A percentile compares a stretch with the other conserved stretches of the same genome.
These are phyloP conservation scores for Zygothrica quintamaculata DNA, from an alignment of 2,888 invertebrate species.

Conservation along the genomic window DNA sequence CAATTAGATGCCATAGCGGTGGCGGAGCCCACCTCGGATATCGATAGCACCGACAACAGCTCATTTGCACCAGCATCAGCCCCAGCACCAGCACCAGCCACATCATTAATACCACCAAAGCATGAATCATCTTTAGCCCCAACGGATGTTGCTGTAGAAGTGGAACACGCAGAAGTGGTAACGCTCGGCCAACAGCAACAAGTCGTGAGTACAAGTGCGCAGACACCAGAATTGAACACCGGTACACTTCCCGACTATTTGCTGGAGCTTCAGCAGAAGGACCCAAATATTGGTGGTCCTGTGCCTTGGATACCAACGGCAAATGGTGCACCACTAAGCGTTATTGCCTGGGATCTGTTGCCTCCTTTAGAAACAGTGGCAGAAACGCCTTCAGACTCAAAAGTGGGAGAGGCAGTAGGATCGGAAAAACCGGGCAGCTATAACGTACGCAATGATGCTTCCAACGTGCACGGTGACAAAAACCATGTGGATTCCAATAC, in stretches of 20 bases:
- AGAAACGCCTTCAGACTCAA: conserved; percentile 56
- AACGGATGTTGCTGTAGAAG: conserved; percentile 70
- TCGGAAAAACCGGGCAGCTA: conserved; percentile 60
- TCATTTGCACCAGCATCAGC: conserved; percentile 56
- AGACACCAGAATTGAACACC: conserved; percentile 29
- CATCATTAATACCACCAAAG: conserved; percentile 72
- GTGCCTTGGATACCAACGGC: conserved; percentile 72
- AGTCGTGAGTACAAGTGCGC: conserved; percentile 48
- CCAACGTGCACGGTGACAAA: conserved; percentile 66
- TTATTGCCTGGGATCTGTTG: conserved; percentile 83
- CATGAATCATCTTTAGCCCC: conserved; percentile 54
- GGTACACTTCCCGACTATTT: conserved; percentile 74
- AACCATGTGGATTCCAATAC: conserved; percentile 66
- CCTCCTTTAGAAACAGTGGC: conserved; percentile 59
- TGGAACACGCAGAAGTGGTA: conserved; percentile 76
- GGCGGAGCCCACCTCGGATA: conserved; percentile 67
- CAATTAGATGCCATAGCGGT: conserved; percentile 84
- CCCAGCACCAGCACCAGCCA: conserved; percentile 60
- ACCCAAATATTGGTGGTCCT: conserved; percentile 76
- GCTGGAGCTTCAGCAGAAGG: conserved; percentile 74
- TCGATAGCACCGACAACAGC: conserved; percentile 46
- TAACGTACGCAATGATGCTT: conserved; percentile 41
- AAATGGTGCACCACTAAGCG: conserved; percentile 61
- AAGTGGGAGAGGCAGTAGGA: conserved; percentile 47
- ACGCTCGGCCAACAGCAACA: conserved; percentile 43